Conservation (phyloP, 2,888 invertebrate genomes). For the Balanococcus diminutus region DNA sequence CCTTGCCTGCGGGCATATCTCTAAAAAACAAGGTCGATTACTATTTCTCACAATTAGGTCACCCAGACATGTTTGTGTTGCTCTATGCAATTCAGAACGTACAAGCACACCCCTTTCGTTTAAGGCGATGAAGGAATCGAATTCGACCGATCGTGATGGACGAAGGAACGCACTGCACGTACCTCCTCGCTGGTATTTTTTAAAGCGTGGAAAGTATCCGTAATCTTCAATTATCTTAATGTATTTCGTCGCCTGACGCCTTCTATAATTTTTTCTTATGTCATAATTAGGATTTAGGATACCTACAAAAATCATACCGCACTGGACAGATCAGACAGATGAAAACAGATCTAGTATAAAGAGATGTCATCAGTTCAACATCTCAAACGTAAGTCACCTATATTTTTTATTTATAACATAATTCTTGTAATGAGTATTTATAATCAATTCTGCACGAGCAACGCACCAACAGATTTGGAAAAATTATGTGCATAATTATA, state of each 20-base stretch:
- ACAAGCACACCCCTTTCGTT: conserved; percentile 48
- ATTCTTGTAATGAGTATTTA: not conserved
- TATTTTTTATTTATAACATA: no score
- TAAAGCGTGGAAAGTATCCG: not conserved
- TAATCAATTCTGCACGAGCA: not conserved
- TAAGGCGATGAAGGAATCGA: conserved; percentile 15
- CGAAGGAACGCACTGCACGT: not conserved
- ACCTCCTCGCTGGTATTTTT: not conserved
- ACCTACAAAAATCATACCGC: not conserved
- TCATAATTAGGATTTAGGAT: not conserved
- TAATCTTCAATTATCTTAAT: not conserved
- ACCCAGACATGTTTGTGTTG: conserved; percentile 42
- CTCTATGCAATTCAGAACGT: conserved; percentile 38
- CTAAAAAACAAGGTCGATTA: conserved; percentile 52
- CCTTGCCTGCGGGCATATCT: conserved; percentile 48
- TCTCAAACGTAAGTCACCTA: not conserved
- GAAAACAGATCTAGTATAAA: not conserved
- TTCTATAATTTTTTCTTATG: not conserved
- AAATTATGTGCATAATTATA: not conserved
- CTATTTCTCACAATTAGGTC: conserved; percentile 53
- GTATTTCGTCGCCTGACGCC: not conserved
- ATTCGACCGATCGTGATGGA: not conserved
- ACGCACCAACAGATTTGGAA: not conserved
- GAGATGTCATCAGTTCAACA: not conserved
- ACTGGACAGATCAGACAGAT: not conserved